phyloP scores from a whole-genome alignment of 1,140 invertebrate genomes.

The Brachionus manjavacas region DNA sequence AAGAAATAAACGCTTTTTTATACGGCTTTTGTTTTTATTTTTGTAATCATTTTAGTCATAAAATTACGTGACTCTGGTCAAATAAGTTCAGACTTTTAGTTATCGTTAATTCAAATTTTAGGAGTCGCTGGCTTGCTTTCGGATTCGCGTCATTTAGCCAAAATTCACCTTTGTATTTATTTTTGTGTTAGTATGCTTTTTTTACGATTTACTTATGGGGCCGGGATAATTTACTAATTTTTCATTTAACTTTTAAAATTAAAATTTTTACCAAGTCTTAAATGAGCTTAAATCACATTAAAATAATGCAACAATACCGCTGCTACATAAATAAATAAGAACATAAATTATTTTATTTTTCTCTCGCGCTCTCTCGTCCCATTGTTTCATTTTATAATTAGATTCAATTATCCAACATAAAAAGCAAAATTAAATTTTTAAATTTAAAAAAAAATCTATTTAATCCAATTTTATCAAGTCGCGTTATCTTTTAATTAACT shows the following conservation, averaged over 20 bases:
- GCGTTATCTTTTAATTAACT: conserved; percentile 12
- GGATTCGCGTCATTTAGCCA: background rate
- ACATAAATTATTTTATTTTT: background rate
- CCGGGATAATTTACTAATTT: background rate
- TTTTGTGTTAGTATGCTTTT: background rate
- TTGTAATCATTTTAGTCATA: background rate
- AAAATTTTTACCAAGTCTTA: background rate
- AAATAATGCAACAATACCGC: background rate
- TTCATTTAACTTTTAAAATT: background rate
- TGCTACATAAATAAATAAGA: background rate
- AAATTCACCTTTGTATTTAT: background rate
- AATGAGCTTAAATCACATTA: background rate
- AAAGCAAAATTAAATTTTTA: conserved; percentile 1
- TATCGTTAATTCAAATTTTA: background rate
- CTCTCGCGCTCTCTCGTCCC: background rate
- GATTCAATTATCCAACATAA: conserved; percentile 32
- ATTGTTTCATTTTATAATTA: background rate
- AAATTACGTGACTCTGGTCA: conserved; percentile 19
- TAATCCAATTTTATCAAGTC: conserved; percentile 25
- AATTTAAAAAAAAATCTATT: background rate
- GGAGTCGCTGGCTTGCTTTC: background rate
- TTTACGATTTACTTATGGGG: background rate
- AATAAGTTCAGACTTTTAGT: background rate
- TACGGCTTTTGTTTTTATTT: background rate
- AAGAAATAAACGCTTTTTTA: background rate